Conservation (phyloP, 2,113 vertebrate genomes). For the Nyctereutes procyonoides region DNA sequence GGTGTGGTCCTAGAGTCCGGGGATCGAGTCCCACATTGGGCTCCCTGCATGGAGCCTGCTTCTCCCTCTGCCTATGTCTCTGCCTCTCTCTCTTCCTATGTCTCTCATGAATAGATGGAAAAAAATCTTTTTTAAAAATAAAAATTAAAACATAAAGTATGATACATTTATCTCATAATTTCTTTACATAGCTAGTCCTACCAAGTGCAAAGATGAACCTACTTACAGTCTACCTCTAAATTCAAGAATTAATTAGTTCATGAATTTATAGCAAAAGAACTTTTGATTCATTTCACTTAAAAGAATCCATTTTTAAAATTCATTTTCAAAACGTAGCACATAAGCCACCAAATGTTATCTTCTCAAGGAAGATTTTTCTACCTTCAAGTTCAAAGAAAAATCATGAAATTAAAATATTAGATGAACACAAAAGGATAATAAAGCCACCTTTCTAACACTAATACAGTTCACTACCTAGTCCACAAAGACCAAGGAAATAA, state of each 20-base stretch:
- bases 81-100: too few relatives aligned
- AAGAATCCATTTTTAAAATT: conserved; percentile 31
- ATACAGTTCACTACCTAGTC: neutral
- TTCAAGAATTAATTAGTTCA: conserved; percentile 16
- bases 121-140: too few relatives aligned
- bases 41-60: too few relatives aligned
- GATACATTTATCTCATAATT: conserved; percentile 10
- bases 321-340: neutral
- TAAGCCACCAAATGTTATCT: conserved; percentile 44
- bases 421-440: conserved; percentile 14
- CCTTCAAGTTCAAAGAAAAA: conserved; percentile 27
- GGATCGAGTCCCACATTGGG: too few relatives aligned
- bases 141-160: neutral
- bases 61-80: too few relatives aligned
- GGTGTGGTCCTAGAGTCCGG: too few relatives aligned
- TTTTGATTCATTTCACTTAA: conserved; percentile 49
- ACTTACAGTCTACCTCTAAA: neutral
- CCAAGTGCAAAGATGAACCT: conserved; percentile 26
- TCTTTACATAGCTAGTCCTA: neutral
- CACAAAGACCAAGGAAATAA: neutral
- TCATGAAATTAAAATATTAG: conserved; percentile 26
- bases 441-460: conserved; percentile 61
- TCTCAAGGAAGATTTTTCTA: conserved; percentile 33
- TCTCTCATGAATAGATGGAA: too few relatives aligned
- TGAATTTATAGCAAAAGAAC: neutral